phyloP scores from a whole-genome alignment of 2,797 vertebrate species.

The Mormyrops boulengeri region DNA sequence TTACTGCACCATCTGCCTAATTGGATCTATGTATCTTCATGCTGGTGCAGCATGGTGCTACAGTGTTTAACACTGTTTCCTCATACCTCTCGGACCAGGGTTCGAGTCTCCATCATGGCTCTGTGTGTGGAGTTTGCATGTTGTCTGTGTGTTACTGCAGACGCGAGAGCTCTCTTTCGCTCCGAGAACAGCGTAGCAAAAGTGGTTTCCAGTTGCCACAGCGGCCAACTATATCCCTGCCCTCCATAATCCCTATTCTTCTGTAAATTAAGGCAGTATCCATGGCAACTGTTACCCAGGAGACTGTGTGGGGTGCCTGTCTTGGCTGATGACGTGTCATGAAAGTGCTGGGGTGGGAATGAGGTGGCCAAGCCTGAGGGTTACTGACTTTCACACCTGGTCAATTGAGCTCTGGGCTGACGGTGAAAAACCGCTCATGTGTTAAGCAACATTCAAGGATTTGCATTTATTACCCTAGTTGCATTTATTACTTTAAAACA shows the following conservation, averaged over 20 bases:
- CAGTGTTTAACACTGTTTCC: not conserved
- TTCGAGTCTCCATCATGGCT: not conserved
- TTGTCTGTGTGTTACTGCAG: not conserved
- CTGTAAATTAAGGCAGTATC: constrained; percentile 18
- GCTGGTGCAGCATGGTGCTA: not conserved
- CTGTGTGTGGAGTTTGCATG: not conserved
- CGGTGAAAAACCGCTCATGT: not conserved
- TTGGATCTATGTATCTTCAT: not conserved
- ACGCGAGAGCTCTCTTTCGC: not conserved
- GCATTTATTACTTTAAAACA: not conserved
- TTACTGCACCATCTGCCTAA: not conserved
- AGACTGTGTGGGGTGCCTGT: not conserved
- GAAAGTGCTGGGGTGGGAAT: not conserved
- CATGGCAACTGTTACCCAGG: constrained; percentile 42
- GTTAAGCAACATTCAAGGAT: not conserved
- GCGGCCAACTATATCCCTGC: not conserved
- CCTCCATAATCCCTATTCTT: constrained; percentile 16
- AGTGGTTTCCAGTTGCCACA: not conserved
- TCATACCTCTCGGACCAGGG: not conserved
- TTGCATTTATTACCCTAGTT: not conserved
- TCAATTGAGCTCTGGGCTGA: not conserved
- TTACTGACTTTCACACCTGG: not conserved
- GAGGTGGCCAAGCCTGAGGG: not conserved
- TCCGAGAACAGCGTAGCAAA: not conserved
- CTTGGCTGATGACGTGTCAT: constrained; percentile 17